A percentile compares a stretch with the other conserved stretches of the same genome.
Evolutionary conservation across 2,888 invertebrate species (phyloP).

Genomic region (Micropterix aruncella): DNA sequence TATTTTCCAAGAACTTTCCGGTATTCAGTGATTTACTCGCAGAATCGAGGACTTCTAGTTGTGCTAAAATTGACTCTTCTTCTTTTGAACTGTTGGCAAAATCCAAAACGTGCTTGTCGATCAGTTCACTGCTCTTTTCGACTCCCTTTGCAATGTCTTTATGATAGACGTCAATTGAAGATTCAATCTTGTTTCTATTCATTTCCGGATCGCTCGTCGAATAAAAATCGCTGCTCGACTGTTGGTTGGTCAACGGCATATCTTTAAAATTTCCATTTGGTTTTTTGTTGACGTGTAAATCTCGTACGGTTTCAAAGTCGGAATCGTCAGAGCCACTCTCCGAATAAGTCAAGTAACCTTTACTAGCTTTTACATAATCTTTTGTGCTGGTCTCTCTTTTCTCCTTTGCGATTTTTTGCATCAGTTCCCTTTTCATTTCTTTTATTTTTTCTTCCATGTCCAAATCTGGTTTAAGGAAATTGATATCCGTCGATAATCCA

Average conservation of each 20-base stretch:
- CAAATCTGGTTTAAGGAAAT: constrained; percentile 16
- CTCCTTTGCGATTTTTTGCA: constrained; percentile 22
- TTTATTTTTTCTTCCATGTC: constrained; percentile 29
- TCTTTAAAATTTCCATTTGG: constrained; percentile 24
- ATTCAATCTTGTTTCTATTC: constrained; percentile 20
- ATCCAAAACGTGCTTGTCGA: constrained; percentile 36
- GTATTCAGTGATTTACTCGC: constrained; percentile 31
- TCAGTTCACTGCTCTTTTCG: constrained; percentile 29
- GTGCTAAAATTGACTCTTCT: constrained; percentile 32
- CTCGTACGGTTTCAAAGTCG: constrained; percentile 20
- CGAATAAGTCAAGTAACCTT: constrained; percentile 9
- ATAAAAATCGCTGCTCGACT: constrained; percentile 16
- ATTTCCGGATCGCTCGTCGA: constrained; percentile 19
- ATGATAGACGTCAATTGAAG: constrained; percentile 27
- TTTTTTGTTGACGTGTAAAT: background rate
- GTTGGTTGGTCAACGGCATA: constrained; percentile 17
- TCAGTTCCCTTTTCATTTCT: constrained; percentile 24
- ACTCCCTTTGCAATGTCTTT: constrained; percentile 32
- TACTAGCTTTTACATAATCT: background rate
- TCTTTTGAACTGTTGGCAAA: constrained; percentile 30
- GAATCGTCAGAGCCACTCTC: constrained; percentile 26
- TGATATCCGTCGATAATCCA: constrained; percentile 21
- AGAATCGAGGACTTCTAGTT: constrained; percentile 35
- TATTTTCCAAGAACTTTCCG: constrained; percentile 21
- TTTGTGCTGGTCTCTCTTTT: background rate